Percentiles rank a stretch among this genome's conserved stretches.
Conservation (phyloP, 2,797 vertebrate species). For the Bucorvus abyssinicus region DNA sequence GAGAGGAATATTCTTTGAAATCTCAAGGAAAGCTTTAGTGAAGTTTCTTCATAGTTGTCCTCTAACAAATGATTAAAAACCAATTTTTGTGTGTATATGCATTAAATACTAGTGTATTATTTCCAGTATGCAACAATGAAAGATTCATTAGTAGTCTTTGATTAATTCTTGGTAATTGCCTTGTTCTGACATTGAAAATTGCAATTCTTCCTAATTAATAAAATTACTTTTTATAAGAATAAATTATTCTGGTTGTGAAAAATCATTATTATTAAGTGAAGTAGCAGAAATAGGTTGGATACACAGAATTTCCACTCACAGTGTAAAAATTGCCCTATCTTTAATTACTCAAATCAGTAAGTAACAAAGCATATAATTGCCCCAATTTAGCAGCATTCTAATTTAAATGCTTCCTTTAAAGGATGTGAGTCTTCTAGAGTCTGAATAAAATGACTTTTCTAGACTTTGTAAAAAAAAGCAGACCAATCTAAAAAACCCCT, state of each 20-base stretch:
- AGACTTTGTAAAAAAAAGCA: not conserved
- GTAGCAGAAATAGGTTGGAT: not conserved
- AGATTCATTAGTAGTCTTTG: not conserved
- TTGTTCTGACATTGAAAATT: not conserved
- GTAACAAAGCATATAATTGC: not conserved
- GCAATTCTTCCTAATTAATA: conserved; percentile 11
- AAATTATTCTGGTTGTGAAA: not conserved
- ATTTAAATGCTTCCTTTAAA: not conserved
- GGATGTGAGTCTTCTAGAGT: not conserved
- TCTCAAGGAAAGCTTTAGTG: not conserved
- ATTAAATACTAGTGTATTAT: not conserved
- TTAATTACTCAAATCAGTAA: not conserved
- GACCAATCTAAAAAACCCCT: accelerated
- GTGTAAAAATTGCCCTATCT: not conserved
- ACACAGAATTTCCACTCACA: not conserved
- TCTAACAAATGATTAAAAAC: conserved; percentile 1
- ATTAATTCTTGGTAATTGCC: not conserved
- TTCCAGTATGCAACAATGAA: not conserved
- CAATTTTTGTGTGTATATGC: not conserved
- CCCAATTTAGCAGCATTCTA: not conserved
- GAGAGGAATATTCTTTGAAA: not conserved
- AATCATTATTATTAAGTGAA: conserved; percentile 23
- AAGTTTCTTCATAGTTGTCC: not conserved
- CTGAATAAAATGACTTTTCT: not conserved
- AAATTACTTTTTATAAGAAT: not conserved